Conservation (phyloP, 1,140 invertebrate species). For the Chionoecetes opilio region DNA sequence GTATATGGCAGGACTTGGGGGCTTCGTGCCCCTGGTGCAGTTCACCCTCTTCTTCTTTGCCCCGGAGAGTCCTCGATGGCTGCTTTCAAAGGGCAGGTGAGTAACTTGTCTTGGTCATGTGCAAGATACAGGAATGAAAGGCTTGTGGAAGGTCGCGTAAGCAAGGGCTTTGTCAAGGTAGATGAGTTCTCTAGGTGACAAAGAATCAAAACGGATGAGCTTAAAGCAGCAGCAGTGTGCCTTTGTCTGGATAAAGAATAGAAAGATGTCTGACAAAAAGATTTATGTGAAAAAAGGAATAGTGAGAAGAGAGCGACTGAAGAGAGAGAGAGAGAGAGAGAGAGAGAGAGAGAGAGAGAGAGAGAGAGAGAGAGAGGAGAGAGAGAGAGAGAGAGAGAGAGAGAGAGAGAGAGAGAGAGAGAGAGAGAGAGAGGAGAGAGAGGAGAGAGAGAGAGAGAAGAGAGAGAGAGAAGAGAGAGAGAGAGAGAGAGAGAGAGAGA, state of each 20-base stretch:
- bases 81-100: not conserved
- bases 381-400: not conserved
- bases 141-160: not conserved
- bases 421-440: not conserved
- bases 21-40: not conserved
- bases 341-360: too few relatives aligned
- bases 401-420: not conserved
- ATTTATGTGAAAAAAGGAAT: too few relatives aligned
- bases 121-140: not conserved
- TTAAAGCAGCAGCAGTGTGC: too few relatives aligned
- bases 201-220: too few relatives aligned
- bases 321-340: too few relatives aligned
- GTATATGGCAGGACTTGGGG: not conserved
- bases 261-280: too few relatives aligned
- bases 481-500: too few relatives aligned
- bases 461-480: too few relatives aligned
- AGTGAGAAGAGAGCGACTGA: too few relatives aligned
- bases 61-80: slow-evolving; percentile 37
- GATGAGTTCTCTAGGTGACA: too few relatives aligned
- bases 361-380: not conserved
- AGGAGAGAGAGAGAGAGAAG: too few relatives aligned
- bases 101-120: not conserved
- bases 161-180: not conserved
- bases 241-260: too few relatives aligned
- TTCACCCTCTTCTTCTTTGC: slow-evolving; percentile 23